These are phyloP conservation scores for Oegoconia quadripuncta DNA, from an alignment of 2,888 invertebrate species.

Conservation along the genomic window DNA sequence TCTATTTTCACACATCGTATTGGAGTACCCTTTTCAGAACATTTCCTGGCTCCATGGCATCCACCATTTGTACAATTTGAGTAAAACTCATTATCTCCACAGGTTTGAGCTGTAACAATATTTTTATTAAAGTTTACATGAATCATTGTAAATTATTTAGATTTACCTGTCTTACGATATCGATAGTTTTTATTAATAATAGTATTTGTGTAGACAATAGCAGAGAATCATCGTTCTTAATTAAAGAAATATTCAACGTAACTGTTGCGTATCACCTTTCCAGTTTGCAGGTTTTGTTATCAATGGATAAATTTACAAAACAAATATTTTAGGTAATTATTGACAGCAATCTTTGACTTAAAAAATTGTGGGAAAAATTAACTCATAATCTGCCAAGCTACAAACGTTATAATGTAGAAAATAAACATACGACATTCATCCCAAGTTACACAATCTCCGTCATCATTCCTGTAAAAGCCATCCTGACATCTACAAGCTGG, in stretches of 20 bases:
- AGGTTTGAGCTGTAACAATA: slow-evolving; percentile 2
- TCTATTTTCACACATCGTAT: not conserved
- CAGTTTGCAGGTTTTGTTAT: no score
- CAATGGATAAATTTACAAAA: no score
- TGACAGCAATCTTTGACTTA: no score
- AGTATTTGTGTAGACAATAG: no score
- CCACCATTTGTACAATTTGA: slow-evolving; percentile 8
- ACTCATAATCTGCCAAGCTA: no score
- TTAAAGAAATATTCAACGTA: no score
- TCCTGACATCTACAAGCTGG: slow-evolving; percentile 29
- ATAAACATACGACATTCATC: slow-evolving; percentile 30
- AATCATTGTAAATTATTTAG: not conserved
- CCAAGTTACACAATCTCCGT: slow-evolving; percentile 29
- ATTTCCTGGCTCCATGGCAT: slow-evolving; percentile 4
- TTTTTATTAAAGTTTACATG: not conserved
- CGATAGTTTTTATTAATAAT: no score
- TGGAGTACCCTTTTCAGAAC: slow-evolving; percentile 6
- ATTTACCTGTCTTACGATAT: no score
- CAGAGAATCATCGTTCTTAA: no score
- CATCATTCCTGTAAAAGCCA: slow-evolving; percentile 24
- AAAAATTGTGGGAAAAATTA: no score
- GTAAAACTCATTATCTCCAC: slow-evolving; percentile 7
- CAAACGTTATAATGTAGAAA: slow-evolving; percentile 9
- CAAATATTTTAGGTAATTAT: no score
- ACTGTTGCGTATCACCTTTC: no score